phyloP scores from a whole-genome alignment of 2,797 vertebrate species.

The Anolis apletophallus region DNA sequence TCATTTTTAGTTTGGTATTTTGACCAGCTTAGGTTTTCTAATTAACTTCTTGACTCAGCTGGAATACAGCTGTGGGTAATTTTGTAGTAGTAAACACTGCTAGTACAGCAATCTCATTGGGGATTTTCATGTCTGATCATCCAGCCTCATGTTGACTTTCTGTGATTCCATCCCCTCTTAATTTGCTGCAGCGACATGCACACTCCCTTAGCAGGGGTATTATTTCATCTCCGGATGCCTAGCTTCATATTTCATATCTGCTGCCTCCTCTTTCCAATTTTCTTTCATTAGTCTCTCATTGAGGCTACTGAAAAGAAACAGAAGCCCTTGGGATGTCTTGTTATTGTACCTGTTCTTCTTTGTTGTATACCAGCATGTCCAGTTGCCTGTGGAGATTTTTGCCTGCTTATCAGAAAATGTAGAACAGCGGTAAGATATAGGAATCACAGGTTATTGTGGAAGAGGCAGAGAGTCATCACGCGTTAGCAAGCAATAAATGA shows the following conservation, averaged over 20 bases:
- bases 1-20: constrained; percentile 34
- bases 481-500: constrained; percentile 43
- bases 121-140: constrained; percentile 7
- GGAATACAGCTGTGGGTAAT: constrained; percentile 32
- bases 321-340: background rate
- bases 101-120: constrained; percentile 21
- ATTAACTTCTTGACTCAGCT: constrained; percentile 38
- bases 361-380: constrained; percentile 35
- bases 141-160: constrained; percentile 32
- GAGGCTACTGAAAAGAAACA: constrained; percentile 20
- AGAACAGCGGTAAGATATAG: constrained; percentile 40
- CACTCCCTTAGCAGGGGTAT: background rate
- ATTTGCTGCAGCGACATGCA: constrained; percentile 2
- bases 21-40: constrained; percentile 43
- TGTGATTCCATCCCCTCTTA: constrained; percentile 8
- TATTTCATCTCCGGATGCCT: constrained; percentile 19
- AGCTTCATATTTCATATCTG: constrained; percentile 17
- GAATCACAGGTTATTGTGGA: constrained; percentile 23
- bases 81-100: constrained; percentile 51
- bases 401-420: constrained; percentile 42
- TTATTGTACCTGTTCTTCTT: constrained; percentile 20
- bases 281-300: constrained; percentile 38
- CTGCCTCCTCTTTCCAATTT: background rate
- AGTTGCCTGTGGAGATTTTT: constrained; percentile 37
- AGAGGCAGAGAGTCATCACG: constrained; percentile 44